Base-by-base conservation (phyloP, 1,140 invertebrate species). In the Calephelis nemesis region DNA sequence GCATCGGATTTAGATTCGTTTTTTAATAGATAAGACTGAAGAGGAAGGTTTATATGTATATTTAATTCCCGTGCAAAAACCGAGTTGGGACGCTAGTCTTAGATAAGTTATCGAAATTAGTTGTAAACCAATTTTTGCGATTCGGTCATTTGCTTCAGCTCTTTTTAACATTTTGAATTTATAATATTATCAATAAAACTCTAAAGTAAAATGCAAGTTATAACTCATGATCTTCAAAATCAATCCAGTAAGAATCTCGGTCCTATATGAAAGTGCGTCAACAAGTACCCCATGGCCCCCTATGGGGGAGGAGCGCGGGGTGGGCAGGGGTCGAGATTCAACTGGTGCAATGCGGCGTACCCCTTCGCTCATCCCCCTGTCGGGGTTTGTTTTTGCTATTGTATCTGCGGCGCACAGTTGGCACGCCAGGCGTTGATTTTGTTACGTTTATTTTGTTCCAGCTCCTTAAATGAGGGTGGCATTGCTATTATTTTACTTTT, bases 281-380 rank as follows among this genome's bases (percentile, higher is more conserved):
- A 88, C 86, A 87, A 87, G 82, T 87, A 84, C 79, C 72, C 54
- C 67, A 19, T 54, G 50, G 13, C 69, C 76, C 71, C 67, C 70
- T 73, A 67, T 67, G 70, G 72, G 66, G 69, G 45, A 69, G 69
- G 42, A 47, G 65, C 63, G 64, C 39, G 69, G 71, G 65, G 69
- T 71, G 54, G 70, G 65, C 67, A 73, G 77, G 83, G 83, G 82
- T 80, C 74, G 85, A 87, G 84, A 90, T 89, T 90, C 86, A 90
- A 90, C 88, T 89, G 85, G 87, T 90, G 87, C 88, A 90, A 88
- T 90, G 88, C 88, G 88, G 86, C 80, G 80, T 76, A 73, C 82
- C 82, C 81, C 80, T 77, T 73, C 74, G 69, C 81, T 82, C 84
- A 79, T 79, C 83, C 83, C 75, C 78, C 79, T 74, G 69, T 78